These are phyloP conservation scores for Xanthia icteritia DNA, from an alignment of 2,888 invertebrate genomes.

Conservation along the genomic window DNA sequence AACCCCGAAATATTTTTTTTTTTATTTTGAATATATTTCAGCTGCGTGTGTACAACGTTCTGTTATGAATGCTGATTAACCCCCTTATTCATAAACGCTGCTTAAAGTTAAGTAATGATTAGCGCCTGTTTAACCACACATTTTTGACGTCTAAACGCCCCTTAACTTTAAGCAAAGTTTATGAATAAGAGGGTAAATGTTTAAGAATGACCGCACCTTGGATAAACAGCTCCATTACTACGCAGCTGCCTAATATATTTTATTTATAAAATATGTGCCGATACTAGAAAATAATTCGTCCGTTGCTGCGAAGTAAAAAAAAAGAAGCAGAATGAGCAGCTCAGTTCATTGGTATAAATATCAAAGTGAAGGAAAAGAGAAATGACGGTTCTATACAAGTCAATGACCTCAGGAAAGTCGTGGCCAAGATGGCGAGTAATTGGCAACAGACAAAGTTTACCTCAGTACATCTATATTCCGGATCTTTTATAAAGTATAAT, in stretches of 20 bases:
- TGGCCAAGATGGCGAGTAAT: slow-evolving; percentile 22
- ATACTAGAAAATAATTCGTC: not conserved
- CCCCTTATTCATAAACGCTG: too few relatives aligned
- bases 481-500: slow-evolving; percentile 11
- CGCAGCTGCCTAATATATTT: not conserved
- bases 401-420: slow-evolving; percentile 31
- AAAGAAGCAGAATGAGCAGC: not conserved
- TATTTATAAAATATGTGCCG: not conserved
- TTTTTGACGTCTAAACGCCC: too few relatives aligned
- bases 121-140: too few relatives aligned
- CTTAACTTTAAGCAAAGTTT: too few relatives aligned
- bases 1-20: not conserved
- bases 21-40: too few relatives aligned
- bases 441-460: slow-evolving; percentile 39
- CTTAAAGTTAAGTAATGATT: too few relatives aligned
- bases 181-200: too few relatives aligned
- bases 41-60: not conserved
- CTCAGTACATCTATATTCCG: slow-evolving; percentile 19
- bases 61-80: not conserved
- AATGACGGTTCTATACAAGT: slow-evolving; percentile 8
- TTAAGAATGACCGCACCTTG: not conserved
- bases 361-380: slow-evolving; percentile 14
- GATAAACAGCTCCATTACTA: not conserved
- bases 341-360: slow-evolving; percentile 2
- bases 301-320: too few relatives aligned